Conservation (phyloP, 2,113 vertebrate genomes). For the Podarcis raffonei region DNA sequence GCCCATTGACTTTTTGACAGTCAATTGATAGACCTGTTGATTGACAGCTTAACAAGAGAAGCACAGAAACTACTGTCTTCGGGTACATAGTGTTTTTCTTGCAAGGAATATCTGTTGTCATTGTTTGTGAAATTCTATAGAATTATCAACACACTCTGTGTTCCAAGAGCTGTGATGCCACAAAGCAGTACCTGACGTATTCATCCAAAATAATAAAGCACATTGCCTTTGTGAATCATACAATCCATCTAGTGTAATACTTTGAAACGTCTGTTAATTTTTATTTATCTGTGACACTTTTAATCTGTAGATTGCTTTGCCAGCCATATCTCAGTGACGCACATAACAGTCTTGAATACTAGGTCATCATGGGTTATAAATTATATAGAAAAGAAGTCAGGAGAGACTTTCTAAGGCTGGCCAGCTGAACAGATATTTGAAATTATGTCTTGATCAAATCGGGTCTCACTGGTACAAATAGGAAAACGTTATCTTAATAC, state of each 20-base stretch:
- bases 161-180: background rate
- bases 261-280: background rate
- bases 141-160: slow-evolving; percentile 3
- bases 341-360: background rate
- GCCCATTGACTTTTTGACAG: slow-evolving; percentile 52
- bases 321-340: background rate
- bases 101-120: slow-evolving; percentile 36
- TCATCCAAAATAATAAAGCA: background rate
- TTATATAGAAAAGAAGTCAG: background rate
- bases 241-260: background rate
- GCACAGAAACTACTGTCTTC: background rate
- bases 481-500: background rate
- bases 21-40: slow-evolving; percentile 33
- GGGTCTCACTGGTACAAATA: background rate
- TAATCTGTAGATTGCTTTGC: background rate
- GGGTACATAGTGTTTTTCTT: background rate
- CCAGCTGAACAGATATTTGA: background rate
- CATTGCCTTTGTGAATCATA: background rate
- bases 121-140: background rate
- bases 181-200: background rate
- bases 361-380: background rate
- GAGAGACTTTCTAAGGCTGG: background rate
- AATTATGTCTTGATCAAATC: background rate
- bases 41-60: slow-evolving; percentile 35
- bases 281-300: slow-evolving; percentile 1